These are phyloP conservation scores for Eupithecia insigniata DNA, from an alignment of 2,888 invertebrate genomes.

Conservation along the genomic window DNA sequence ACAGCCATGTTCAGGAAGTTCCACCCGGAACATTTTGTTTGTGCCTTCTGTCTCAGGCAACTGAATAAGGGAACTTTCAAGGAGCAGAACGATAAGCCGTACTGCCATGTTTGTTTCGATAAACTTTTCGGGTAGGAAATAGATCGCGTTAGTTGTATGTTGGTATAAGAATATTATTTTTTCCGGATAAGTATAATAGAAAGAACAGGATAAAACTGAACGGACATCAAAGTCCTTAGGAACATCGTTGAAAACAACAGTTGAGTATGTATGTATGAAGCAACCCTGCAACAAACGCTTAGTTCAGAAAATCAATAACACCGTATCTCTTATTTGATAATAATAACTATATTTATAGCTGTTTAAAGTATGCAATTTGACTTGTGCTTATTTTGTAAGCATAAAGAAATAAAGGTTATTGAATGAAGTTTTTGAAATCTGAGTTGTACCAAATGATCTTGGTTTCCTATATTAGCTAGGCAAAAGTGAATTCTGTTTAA, in stretches of 20 bases:
- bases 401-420: too few relatives aligned
- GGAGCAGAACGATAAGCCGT: slow-evolving; percentile 99
- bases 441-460: too few relatives aligned
- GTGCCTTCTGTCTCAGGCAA: slow-evolving; percentile 99
- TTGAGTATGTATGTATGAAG: background rate
- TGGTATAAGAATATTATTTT: background rate
- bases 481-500: background rate
- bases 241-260: background rate
- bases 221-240: background rate
- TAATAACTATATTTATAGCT: too few relatives aligned
- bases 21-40: slow-evolving; percentile 99
- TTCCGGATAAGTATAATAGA: background rate
- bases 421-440: too few relatives aligned
- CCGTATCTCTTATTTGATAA: too few relatives aligned
- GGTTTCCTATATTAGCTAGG: background rate
- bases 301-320: too few relatives aligned
- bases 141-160: slow-evolving; percentile 26
- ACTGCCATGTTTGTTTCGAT: slow-evolving; percentile 98
- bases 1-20: slow-evolving; percentile 99
- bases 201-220: background rate
- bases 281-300: background rate
- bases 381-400: too few relatives aligned
- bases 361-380: too few relatives aligned
- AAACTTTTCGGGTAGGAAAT: slow-evolving; percentile 93
- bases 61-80: slow-evolving; percentile 99